Evolutionary conservation across 2,113 vertebrate genomes (phyloP).

Genomic region (Plestiodon gilberti): DNA sequence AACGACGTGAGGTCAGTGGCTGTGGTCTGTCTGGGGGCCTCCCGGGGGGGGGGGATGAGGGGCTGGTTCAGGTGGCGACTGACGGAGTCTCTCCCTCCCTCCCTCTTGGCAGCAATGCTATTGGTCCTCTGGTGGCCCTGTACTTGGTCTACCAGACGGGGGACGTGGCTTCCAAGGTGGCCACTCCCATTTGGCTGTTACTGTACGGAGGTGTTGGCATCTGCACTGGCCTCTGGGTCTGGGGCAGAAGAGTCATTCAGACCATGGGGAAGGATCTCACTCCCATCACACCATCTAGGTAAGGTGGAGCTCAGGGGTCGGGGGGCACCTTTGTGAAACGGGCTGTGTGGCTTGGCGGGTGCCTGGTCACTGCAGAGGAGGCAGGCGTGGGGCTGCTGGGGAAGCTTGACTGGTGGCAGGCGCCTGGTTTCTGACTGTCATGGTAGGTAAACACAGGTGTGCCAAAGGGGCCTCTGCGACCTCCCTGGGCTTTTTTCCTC

Average conservation of each 20-base stretch:
- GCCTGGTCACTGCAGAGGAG: too few relatives aligned
- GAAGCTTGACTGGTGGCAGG: too few relatives aligned
- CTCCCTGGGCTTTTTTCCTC: too few relatives aligned
- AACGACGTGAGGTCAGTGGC: slow-evolving; percentile 92
- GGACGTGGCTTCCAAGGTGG: slow-evolving; percentile 77
- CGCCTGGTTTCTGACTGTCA: too few relatives aligned
- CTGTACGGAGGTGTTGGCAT: slow-evolving; percentile 92
- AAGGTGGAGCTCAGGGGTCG: background rate
- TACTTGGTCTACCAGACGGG: slow-evolving; percentile 86
- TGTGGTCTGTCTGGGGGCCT: background rate
- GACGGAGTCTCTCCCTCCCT: background rate
- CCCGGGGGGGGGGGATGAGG: too few relatives aligned
- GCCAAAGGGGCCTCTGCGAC: too few relatives aligned
- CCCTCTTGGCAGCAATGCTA: slow-evolving; percentile 87
- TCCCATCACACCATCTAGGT: slow-evolving; percentile 97
- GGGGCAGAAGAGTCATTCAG: slow-evolving; percentile 97
- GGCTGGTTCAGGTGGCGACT: too few relatives aligned
- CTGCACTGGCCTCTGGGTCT: slow-evolving; percentile 92
- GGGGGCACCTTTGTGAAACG: background rate
- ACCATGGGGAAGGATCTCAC: slow-evolving; percentile 97
- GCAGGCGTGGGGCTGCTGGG: too few relatives aligned
- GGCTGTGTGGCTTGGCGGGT: background rate
- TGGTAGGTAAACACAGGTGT: too few relatives aligned
- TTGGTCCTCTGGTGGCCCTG: slow-evolving; percentile 92
- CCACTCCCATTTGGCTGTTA: slow-evolving; percentile 93